These are phyloP conservation scores for Oreochromis aureus DNA, from an alignment of 2,113 vertebrate species.

Conservation along the genomic window DNA sequence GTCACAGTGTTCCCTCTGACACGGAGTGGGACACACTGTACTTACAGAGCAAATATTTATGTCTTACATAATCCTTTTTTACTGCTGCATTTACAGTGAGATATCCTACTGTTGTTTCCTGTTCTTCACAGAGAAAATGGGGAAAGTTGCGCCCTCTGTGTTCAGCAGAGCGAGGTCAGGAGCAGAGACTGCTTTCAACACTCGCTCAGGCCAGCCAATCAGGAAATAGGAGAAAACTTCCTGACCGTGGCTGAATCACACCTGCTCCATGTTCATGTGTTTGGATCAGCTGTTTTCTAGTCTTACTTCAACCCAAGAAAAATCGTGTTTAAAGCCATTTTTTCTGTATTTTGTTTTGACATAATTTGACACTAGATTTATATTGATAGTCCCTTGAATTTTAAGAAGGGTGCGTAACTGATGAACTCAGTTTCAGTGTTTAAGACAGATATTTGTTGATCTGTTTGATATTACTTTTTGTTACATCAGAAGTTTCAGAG, in stretches of 20 bases:
- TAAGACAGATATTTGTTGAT: neutral
- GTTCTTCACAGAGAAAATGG: conserved; percentile 78
- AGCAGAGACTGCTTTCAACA: conserved; percentile 82
- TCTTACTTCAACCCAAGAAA: neutral
- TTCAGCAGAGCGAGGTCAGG: conserved; percentile 85
- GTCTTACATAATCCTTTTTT: neutral
- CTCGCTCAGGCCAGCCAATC: conserved; percentile 50
- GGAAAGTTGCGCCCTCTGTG: conserved; percentile 81
- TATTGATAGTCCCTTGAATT: neutral
- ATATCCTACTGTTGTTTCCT: neutral
- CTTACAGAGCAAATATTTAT: neutral
- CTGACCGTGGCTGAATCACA: neutral
- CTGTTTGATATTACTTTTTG: neutral
- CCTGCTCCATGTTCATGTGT: neutral
- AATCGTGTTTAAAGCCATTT: neutral
- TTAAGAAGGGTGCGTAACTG: neutral
- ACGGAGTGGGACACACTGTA: neutral
- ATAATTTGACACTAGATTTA: neutral
- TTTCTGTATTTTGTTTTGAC: neutral
- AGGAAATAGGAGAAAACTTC: conserved; percentile 37
- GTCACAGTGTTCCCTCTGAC: neutral
- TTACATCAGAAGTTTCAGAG: neutral
- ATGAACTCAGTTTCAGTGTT: neutral
- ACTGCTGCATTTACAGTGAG: neutral
- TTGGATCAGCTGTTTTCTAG: neutral